Conservation (phyloP, 1,140 invertebrate species). For the Lepidurus packardi region DNA sequence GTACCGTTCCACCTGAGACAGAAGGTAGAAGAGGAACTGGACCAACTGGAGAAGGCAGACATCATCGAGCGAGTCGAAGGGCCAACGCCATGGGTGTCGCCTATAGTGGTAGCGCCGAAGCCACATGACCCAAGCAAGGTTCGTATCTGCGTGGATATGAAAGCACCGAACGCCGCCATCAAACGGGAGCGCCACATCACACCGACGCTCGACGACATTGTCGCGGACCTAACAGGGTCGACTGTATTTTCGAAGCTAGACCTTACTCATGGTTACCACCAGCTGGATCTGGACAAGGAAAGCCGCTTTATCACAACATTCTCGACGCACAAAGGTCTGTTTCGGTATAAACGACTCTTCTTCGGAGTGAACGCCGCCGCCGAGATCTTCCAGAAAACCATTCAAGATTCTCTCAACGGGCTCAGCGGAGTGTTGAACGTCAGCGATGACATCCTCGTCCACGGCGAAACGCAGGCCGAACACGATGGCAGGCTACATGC, state of each 20-base stretch:
- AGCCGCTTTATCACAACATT: constrained; percentile 41
- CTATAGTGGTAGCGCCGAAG: constrained; percentile 40
- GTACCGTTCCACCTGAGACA: too few relatives aligned
- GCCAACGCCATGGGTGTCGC: constrained; percentile 39
- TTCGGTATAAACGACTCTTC: constrained; percentile 38
- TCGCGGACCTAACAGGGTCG: constrained; percentile 37
- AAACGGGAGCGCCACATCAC: constrained; percentile 38
- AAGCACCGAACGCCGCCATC: constrained; percentile 38
- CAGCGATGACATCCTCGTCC: constrained; percentile 44
- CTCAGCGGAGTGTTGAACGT: constrained; percentile 40
- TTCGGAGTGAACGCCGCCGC: constrained; percentile 44
- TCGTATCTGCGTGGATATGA: constrained; percentile 40
- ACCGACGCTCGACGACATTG: constrained; percentile 40
- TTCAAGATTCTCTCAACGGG: constrained; percentile 41
- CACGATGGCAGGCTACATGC: constrained; percentile 31
- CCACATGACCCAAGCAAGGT: constrained; percentile 39
- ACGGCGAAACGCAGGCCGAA: constrained; percentile 37
- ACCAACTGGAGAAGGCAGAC: constrained; percentile 28
- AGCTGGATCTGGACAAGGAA: constrained; percentile 36
- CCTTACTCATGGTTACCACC: constrained; percentile 39
- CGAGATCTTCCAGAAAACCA: constrained; percentile 45
- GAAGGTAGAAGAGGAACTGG: not conserved
- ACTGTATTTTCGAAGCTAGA: constrained; percentile 37
- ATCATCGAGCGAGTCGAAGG: constrained; percentile 37
- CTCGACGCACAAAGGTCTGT: constrained; percentile 44